Base-by-base conservation (phyloP, 2,113 vertebrate genomes). In the Jacana jacana region DNA sequence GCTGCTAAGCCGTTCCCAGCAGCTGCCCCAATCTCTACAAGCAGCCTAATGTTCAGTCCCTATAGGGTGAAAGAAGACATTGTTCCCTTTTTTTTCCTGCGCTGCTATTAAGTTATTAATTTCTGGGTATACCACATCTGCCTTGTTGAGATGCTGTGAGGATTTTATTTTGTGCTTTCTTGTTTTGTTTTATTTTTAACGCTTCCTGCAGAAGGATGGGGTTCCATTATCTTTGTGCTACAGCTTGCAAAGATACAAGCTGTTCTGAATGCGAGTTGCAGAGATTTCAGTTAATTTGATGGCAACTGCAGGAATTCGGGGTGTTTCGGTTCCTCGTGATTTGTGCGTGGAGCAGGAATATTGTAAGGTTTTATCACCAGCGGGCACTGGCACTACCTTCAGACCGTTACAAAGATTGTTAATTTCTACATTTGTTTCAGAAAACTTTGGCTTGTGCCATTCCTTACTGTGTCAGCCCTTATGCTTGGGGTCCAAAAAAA, bases 11-110 rank as follows among this genome's bases (percentile, higher is more conserved):
- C 24, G 3, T 91, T 93, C 81, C 71, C 72, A 40, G 80, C 89
- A 97, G 92, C 88, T 95, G 93, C 83, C 44, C 33, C 42, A 33
- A 35, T 71, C 71, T 75, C 83, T 72, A 84, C 40, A 92, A 85
- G 93, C n/a, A 78, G 69, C 63, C 89, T 71, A 91, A 63, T 96
- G 78, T 93, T 63, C 93, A 48, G 82, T 65, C 76, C 71, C 61
- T 70, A 3, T 55, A 65, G 91, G 73, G 49, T 92, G 82, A 97
- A 93, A 97, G 94, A 96, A 81, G 80, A 60, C 58, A 19, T 75
- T 96, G 88, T 96, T 97, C 35, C 37, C 81, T 71, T 75, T 80
- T 20, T 42, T 42, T 42, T 84, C 65, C 88, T 86, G 82, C 82
- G 24, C 63, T 73, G 25, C 52, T 66, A 84, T 49, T n/a, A 76